Evolutionary conservation across 1,140 invertebrate genomes (phyloP).

Genomic region (Cydia amplana): DNA sequence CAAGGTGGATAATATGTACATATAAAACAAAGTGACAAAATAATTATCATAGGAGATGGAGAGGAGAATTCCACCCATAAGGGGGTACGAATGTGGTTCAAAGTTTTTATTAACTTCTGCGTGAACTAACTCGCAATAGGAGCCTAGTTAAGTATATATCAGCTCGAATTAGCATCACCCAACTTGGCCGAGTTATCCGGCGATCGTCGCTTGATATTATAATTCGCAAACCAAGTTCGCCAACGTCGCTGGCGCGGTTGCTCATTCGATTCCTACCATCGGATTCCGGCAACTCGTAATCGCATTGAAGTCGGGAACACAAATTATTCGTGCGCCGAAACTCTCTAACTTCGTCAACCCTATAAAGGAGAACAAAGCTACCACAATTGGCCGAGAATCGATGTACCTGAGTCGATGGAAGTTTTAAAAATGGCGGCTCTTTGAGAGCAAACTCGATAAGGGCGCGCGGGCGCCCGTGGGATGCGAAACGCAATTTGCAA

Average conservation of each 20-base stretch:
- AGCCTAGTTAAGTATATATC: not conserved
- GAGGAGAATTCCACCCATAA: too few species aligned
- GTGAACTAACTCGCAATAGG: too few species aligned
- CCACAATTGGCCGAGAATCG: conserved; percentile 71
- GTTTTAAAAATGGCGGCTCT: conserved; percentile 78
- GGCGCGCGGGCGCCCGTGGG: conserved; percentile 59
- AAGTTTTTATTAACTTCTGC: too few species aligned
- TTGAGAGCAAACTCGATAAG: conserved; percentile 76
- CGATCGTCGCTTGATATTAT: conserved; percentile 36
- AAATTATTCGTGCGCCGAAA: conserved; percentile 76
- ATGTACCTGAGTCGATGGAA: conserved; percentile 74
- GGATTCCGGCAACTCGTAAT: conserved; percentile 67
- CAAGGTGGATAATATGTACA: too few species aligned
- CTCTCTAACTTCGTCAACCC: conserved; percentile 76
- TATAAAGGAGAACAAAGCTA: conserved; percentile 75
- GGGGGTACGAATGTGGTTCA: too few species aligned
- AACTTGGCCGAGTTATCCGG: conserved; percentile 39
- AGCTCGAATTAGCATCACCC: not conserved
- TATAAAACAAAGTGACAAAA: too few species aligned
- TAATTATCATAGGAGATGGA: too few species aligned
- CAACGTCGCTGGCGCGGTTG: conserved; percentile 47
- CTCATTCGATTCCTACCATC: conserved; percentile 63
- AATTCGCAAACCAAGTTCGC: conserved; percentile 42
- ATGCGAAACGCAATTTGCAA: conserved; percentile 76
- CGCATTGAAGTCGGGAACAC: conserved; percentile 71